Percentiles rank a stretch among this genome's conserved stretches.
Evolutionary conservation across 1,140 invertebrate species (phyloP).

Genomic region (Chironomus striatipennis): DNA sequence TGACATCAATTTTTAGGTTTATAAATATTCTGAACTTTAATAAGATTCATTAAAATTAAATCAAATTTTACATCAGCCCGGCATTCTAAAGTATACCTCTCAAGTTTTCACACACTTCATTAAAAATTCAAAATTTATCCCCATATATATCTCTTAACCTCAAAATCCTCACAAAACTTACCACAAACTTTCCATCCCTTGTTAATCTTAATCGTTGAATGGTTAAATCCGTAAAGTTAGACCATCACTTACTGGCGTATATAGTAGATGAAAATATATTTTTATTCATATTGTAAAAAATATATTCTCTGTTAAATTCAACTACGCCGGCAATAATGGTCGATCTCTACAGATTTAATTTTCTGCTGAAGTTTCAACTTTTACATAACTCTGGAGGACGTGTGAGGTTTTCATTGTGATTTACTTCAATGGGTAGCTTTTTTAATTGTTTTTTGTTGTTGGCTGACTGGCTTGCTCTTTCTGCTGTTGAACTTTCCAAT

Average conservation of each 20-base stretch:
- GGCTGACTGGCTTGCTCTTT: neutral
- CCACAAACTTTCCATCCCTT: neutral
- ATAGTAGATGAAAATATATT: neutral
- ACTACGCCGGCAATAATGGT: slow-evolving; percentile 11
- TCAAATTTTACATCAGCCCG: no score
- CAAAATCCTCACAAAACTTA: neutral
- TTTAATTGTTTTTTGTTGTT: neutral
- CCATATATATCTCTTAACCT: no score
- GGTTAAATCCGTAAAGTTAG: neutral
- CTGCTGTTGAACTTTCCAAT: neutral
- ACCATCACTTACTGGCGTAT: slow-evolving; percentile 10
- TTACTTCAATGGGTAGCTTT: neutral
- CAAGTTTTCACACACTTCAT: no score
- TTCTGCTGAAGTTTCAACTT: neutral
- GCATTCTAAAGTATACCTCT: no score
- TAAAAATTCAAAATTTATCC: no score
- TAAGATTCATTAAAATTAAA: no score
- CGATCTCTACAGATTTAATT: slow-evolving; percentile 1
- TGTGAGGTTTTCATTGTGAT: neutral
- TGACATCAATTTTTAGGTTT: no score
- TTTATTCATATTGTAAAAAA: no score
- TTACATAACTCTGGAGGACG: neutral
- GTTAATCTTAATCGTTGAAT: neutral
- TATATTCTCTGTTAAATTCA: neutral
- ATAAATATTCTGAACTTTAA: no score